Percentiles rank a stretch among this genome's conserved stretches.
These are phyloP conservation scores for Sminthurinus signatus DNA, from an alignment of 1,140 invertebrate genomes.

Conservation along the genomic window DNA sequence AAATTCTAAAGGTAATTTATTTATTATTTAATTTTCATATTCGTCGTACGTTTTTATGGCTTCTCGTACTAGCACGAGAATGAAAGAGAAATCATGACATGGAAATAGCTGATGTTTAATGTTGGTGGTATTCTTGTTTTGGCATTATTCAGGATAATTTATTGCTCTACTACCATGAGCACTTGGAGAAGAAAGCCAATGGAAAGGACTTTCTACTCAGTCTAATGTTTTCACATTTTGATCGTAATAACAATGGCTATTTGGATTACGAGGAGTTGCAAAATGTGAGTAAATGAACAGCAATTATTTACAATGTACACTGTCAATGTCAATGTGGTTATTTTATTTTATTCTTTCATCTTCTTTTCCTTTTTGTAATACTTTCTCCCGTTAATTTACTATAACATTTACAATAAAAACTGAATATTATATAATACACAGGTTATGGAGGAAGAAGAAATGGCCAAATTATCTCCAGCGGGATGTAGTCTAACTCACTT, in stretches of 20 bases:
- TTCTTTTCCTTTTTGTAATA: too few relatives aligned
- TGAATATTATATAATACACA: constrained; percentile 37
- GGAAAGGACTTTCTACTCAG: constrained; percentile 67
- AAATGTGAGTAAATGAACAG: constrained; percentile 47
- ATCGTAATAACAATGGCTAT: constrained; percentile 63
- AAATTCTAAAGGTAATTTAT: constrained; percentile 58
- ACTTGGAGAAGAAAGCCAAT: constrained; percentile 36
- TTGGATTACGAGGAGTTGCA: constrained; percentile 61
- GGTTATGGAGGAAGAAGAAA: constrained; percentile 57
- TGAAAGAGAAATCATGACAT: constrained; percentile 5
- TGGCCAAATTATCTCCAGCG: constrained; percentile 56
- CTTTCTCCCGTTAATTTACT: constrained; percentile 1
- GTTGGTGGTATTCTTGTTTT: background rate
- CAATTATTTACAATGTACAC: background rate
- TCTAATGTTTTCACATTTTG: constrained; percentile 72
- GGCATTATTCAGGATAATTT: constrained; percentile 62
- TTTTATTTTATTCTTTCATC: background rate
- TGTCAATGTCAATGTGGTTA: too few relatives aligned
- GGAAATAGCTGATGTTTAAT: too few relatives aligned
- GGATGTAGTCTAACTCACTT: constrained; percentile 64
- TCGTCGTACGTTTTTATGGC: too few relatives aligned
- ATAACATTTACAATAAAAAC: background rate
- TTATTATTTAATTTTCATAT: too few relatives aligned
- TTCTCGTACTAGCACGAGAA: background rate
- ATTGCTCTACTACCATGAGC: constrained; percentile 63